Conservation (phyloP, 2,113 vertebrate species). For the Neogobius melanostomus region DNA sequence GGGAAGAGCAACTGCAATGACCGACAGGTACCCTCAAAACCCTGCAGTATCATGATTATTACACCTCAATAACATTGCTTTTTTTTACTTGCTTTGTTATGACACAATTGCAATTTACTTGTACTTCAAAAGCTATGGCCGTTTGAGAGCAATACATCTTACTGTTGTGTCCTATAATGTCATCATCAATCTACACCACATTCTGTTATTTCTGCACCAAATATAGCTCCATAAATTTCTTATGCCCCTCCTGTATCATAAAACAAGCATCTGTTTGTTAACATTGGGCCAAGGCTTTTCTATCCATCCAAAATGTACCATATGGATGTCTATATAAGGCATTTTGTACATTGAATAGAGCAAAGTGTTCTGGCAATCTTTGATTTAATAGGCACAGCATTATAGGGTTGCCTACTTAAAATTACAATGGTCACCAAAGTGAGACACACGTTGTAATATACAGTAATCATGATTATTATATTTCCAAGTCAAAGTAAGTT, state of each 20-base stretch:
- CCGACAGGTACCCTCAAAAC: no score
- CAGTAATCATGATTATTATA: slow-evolving; percentile 26
- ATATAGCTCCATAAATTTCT: slow-evolving; percentile 1
- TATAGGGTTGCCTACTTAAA: slow-evolving; percentile 29
- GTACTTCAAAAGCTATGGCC: no score
- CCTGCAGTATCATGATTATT: no score
- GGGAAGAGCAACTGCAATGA: no score
- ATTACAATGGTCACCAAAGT: slow-evolving; percentile 37
- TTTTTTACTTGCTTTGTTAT: not conserved
- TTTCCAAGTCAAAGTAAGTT: slow-evolving; percentile 24
- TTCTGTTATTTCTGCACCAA: slow-evolving; percentile 7
- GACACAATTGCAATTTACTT: not conserved
- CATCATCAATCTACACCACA: slow-evolving; percentile 11
- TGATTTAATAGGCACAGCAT: slow-evolving; percentile 48
- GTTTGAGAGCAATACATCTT: not conserved
- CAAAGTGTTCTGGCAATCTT: slow-evolving; percentile 38
- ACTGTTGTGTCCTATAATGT: not conserved
- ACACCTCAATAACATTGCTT: no score
- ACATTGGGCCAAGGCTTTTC: not conserved
- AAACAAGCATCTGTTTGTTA: slow-evolving; percentile 36
- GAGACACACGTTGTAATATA: slow-evolving; percentile 58
- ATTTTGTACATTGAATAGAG: slow-evolving; percentile 29
- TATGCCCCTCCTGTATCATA: slow-evolving; percentile 7
- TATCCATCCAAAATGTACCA: slow-evolving; percentile 24
- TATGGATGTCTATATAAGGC: slow-evolving; percentile 19